A percentile compares a stretch with the other conserved stretches of the same genome.
These are phyloP conservation scores for Marisa cornuarietis DNA, from an alignment of 1,140 invertebrate genomes.

Conservation along the genomic window DNA sequence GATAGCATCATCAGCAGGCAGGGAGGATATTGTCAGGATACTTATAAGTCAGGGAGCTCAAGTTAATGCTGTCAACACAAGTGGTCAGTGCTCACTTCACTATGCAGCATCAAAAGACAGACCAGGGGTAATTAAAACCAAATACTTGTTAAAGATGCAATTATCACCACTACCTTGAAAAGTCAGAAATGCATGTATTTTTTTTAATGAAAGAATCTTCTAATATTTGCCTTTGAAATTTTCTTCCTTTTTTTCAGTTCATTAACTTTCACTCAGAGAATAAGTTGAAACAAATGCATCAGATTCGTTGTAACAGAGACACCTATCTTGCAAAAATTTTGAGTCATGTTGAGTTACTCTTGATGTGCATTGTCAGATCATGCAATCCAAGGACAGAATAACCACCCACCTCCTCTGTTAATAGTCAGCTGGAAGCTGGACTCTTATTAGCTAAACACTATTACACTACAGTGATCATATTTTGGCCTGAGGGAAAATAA, in stretches of 20 bases:
- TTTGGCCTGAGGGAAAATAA: background rate
- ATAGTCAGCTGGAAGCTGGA: background rate
- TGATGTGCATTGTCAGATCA: no score
- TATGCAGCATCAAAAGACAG: conserved; percentile 63
- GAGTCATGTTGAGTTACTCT: no score
- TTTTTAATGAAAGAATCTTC: no score
- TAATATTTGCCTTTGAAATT: no score
- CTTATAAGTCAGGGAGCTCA: conserved; percentile 77
- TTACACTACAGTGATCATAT: background rate
- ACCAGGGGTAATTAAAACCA: conserved; percentile 45
- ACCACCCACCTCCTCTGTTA: background rate
- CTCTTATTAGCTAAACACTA: background rate
- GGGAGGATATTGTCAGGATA: conserved; percentile 74
- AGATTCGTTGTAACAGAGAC: no score
- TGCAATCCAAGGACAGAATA: background rate
- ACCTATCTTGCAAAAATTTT: no score
- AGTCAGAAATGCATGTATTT: no score
- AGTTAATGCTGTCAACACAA: conserved; percentile 76
- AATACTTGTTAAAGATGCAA: background rate
- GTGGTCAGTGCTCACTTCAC: conserved; percentile 63
- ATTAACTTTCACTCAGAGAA: no score
- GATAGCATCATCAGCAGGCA: conserved; percentile 82
- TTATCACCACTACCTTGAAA: no score
- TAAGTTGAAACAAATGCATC: no score
- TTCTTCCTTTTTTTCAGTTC: no score